Evolutionary conservation across 2,888 invertebrate species (phyloP), one percentile per base, ranked within the genome.

Genomic region (Dorcus parallelipipedus): DNA sequence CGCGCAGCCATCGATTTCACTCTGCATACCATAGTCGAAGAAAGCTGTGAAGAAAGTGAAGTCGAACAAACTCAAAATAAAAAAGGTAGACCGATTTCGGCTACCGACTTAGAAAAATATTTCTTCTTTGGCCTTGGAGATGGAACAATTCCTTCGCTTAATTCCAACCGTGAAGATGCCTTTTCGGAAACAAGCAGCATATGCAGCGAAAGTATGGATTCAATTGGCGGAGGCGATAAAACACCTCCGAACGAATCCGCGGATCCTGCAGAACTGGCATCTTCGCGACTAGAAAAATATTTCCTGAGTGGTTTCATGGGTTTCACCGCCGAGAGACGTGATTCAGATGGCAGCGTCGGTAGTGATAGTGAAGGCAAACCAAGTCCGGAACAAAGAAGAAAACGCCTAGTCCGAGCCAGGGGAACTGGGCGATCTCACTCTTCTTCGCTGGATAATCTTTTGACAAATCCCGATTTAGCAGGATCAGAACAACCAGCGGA

Each of bases 11-110:
- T 94, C 71, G 93, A 95, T 78, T 93, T 94, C 74, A 94, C 94
- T 1, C 80, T 95, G 63, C 95, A 95, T 73, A 95, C 95, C 1
- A 95, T 95, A 67, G 89, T 94, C 33, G 95, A 95, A 80, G 95
- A 95, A 79, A 94, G 93, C 71, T 95, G 95, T 76, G 95, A 95
- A 80, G 95, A 95, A 78, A 94, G 94, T 77, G 93, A 93, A 78
- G 85, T 89, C 61, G 92, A 92, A 70, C 87, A 85, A 45, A 71
- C 76, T 2, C 57, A 77, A 62, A 76, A 77, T 71, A 82, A 81
- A 79, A 84, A 86, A 77, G 83, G 83, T 64, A 82, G 89, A 56
- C 88, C 88, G 39, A 82, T 86, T 57, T 90, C 90, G 1, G 88
- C 91, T 1, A 92, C 93, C 0, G 92, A 94, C 71, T 78, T 95